A percentile compares a stretch with the other conserved stretches of the same genome.
Evolutionary conservation across 2,113 vertebrate species (phyloP).

Genomic region (Corvus cornix): DNA sequence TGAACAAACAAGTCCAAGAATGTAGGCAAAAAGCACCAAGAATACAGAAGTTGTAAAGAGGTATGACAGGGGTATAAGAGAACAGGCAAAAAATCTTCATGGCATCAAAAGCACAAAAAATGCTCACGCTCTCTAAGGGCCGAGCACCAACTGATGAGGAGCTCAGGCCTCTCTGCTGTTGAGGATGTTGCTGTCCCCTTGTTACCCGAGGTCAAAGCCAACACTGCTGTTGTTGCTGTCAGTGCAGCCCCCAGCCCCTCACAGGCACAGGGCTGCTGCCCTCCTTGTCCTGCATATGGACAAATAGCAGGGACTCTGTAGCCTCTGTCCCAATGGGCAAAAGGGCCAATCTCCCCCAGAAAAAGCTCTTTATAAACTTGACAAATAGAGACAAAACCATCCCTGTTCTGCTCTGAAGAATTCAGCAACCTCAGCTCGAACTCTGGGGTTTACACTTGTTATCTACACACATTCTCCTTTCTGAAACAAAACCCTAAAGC

Average conservation of each 20-base stretch:
- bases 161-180: neutral
- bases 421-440: neutral
- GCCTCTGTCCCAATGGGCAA: neutral
- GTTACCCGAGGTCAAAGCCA: neutral
- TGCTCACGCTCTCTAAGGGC: neutral
- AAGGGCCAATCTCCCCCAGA: neutral
- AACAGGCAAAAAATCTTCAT: no score
- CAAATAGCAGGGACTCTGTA: accelerated
- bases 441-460: neutral
- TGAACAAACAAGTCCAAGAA: no score
- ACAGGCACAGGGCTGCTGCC: neutral
- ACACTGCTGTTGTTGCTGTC: accelerated
- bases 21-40: no score
- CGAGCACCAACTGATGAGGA: neutral
- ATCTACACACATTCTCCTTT: neutral
- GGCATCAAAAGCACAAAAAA: neutral
- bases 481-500: constrained; percentile 1
- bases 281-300: accelerated
- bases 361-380: neutral
- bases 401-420: neutral
- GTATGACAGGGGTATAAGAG: no score
- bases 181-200: neutral
- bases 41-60: no score
- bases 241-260: neutral
- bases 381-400: neutral